Base-by-base conservation (phyloP, 2,888 invertebrate genomes). In the Dexiosoma caninum region DNA sequence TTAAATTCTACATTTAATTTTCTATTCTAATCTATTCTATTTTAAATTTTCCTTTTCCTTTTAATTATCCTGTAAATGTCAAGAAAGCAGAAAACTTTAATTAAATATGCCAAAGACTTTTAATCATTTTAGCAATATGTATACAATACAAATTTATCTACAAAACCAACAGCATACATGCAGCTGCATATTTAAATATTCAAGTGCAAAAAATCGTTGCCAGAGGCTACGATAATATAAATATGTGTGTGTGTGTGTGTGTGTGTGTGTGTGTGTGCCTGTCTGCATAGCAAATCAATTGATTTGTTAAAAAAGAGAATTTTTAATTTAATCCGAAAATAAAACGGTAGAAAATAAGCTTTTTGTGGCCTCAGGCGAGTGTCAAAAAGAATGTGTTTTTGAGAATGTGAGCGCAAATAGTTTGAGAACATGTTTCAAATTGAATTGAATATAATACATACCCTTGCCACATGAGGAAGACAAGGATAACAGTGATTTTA, bases 301-400 rank as follows among this genome's bases (percentile, higher is more conserved):
- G 37, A 30, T 40, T 40, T 51, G 23, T 16, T 37, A 3, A 12
- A 60, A 60, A 71, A 66, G n/a, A 66, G 46, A 66, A 32, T 35
- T 59, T 66, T 67, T 60, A 51, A 75, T 75, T 59, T 35, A 67
- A 67, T 59, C 23, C 10, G 30, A 75, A 67, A 67, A 49, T 40
- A 67, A 67, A 67, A 42, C 51, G 42, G 42, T 27, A 49, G 66
- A 57, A 59, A 75, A 75, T 75, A 66, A 75, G 66, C 40, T 75
- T 51, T 23, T 74, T 67, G 51, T 67, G 67, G 75, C 60, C 67
- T 75, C 51, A 35, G 23, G 35, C 9, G 42, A 16, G 27, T 62
- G 42, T 53, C 53, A 42, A 42, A 10, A 2, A 12, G 30, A 23
- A 62, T 42, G 32, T 62, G 32, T 42, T n/a, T n/a, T 30, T 49